Base-by-base conservation (phyloP, 2,888 invertebrate genomes). In the Entomobrya multifasciata region DNA sequence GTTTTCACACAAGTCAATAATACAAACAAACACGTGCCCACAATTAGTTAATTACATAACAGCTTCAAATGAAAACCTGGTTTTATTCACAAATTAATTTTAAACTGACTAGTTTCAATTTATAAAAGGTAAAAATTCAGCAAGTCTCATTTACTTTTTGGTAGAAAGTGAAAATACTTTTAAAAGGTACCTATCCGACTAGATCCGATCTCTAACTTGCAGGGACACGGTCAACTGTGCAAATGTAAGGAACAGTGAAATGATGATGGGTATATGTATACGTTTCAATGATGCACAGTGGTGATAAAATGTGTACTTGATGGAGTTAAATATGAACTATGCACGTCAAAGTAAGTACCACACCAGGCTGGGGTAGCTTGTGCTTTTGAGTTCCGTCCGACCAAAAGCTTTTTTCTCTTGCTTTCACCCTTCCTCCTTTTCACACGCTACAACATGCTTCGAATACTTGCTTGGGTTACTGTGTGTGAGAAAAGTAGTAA, bases 171-270 rank as follows among this genome's bases (percentile, higher is more conserved):
- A 47, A 47, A 15, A 2, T 47, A 47, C 47, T 60, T 60, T n/a
- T 25, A 27, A 80, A 80, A 55, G 70, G 55, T 70, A 47, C 30
- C 25, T 22, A 60, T 62, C 74, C 74, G 82, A 82, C 82, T 74
- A 60, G 60, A 22, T 30, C 72, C 74, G 82, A 82, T n/a, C n/a
- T n/a, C n/a, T n/a, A n/a, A n/a, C 65, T 82, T 72, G 30, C 70
- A 55, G 30, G 55, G 70, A 36, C 52, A 70, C 55, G 15, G 62
- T 3, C 30, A 27, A 62, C 62, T 62, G 1, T 15, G 30, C 30
- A 30, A 30, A 62, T 62, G 62, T 30, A 30, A n/a, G 62, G 6
- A 62, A 62, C 27, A 62, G 15, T 27, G 30, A 62, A 62, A 60
- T 27, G 25, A 11, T 62, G 62, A 30, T 62, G 62, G 27, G 57